Conservation (phyloP, 2,797 vertebrate genomes). For the Pogoniulus pusillus region DNA sequence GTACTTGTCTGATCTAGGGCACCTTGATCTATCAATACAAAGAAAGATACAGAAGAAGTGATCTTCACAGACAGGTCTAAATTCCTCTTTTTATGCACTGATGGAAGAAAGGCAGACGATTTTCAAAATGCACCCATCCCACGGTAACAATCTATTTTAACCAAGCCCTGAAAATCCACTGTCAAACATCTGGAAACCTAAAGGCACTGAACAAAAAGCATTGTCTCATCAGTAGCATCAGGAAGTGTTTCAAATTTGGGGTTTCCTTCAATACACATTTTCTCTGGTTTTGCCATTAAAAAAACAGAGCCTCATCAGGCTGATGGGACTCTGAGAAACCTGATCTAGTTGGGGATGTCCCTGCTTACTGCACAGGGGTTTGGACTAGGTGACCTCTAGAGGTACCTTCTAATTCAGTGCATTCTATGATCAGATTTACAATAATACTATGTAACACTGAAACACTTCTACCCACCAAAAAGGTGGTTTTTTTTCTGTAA, state of each 20-base stretch:
- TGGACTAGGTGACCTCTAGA: too few relatives aligned
- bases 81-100: not conserved
- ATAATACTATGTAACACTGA: not conserved
- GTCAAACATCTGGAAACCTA: not conserved
- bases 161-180: not conserved
- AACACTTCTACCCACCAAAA: not conserved
- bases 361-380: too few relatives aligned
- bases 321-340: too few relatives aligned
- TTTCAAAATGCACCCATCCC: not conserved
- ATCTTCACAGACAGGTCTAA: not conserved
- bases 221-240: not conserved
- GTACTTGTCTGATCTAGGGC: not conserved
- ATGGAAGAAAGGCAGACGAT: not conserved
- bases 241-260: not conserved
- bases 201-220: not conserved
- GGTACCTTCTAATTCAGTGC: too few relatives aligned
- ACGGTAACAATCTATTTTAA: not conserved
- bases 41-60: not conserved
- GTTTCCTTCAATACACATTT: not conserved
- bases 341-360: too few relatives aligned
- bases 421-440: not conserved
- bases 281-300: not conserved
- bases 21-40: not conserved
- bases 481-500: not conserved
- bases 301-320: too few relatives aligned